Conservation (phyloP, 2,797 vertebrate species). For the Trichosurus vulpecula region DNA sequence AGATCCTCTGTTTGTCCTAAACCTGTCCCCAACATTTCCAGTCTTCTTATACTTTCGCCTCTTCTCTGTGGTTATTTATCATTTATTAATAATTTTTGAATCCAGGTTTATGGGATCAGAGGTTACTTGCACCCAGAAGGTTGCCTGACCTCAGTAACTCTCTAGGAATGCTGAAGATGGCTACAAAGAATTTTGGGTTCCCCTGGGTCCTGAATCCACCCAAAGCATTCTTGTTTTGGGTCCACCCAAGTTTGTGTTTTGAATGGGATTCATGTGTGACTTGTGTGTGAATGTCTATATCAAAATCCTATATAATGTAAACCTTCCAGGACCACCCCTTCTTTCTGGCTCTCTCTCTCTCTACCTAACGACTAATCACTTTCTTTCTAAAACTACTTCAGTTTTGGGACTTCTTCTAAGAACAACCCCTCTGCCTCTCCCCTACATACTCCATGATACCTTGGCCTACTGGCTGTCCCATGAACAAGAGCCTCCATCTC, state of each 20-base stretch:
- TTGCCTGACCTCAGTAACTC: background rate
- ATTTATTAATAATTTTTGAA: background rate
- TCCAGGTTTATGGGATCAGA: background rate
- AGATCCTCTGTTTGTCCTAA: background rate
- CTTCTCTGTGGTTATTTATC: background rate
- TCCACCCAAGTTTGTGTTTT: background rate
- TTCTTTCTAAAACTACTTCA: too few relatives aligned
- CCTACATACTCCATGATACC: too few relatives aligned
- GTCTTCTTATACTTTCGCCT: background rate
- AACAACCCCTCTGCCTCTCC: too few relatives aligned
- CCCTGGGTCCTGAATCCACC: background rate
- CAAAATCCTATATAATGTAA: background rate
- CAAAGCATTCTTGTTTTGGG: background rate
- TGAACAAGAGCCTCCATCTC: too few relatives aligned
- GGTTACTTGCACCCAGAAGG: background rate
- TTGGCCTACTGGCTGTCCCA: too few relatives aligned
- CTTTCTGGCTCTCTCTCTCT: background rate
- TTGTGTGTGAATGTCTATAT: background rate
- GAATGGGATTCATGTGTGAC: background rate
- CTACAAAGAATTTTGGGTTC: background rate
- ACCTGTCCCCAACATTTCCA: background rate
- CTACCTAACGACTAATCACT: background rate
- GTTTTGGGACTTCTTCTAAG: too few relatives aligned
- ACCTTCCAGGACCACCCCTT: background rate
- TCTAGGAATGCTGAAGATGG: background rate